These are phyloP conservation scores for Cavia porcellus DNA, from an alignment of 2,113 vertebrate species.

Conservation along the genomic window DNA sequence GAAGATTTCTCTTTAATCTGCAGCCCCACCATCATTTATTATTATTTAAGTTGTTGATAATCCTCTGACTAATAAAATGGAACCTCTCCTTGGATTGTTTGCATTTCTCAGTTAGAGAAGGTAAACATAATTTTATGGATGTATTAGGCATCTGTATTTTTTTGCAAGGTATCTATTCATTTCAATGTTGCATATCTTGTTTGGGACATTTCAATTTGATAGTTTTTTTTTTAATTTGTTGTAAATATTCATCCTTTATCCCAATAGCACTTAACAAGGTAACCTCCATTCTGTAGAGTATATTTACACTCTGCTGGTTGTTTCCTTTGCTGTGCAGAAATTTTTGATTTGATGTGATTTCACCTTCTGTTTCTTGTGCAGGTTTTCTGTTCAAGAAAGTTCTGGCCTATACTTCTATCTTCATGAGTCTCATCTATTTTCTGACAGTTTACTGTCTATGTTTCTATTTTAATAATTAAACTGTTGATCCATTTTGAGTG, in stretches of 20 bases:
- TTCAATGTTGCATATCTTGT: background rate
- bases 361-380: background rate
- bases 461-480: background rate
- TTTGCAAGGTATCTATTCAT: background rate
- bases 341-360: background rate
- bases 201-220: background rate
- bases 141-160: background rate
- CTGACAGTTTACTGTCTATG: background rate
- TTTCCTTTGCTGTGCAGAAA: background rate
- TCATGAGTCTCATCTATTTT: background rate
- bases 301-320: background rate
- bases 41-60: background rate
- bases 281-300: background rate
- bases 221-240: background rate
- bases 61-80: background rate
- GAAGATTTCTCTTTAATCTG: background rate
- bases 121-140: background rate
- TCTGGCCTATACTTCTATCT: background rate
- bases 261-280: background rate
- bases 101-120: background rate
- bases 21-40: background rate
- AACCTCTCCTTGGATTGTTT: background rate
- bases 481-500: background rate
- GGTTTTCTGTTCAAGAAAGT: background rate
- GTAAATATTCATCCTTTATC: background rate